phyloP scores from a whole-genome alignment of 92 coral and sea anemone genomes.

The Nematostella vectensis region DNA sequence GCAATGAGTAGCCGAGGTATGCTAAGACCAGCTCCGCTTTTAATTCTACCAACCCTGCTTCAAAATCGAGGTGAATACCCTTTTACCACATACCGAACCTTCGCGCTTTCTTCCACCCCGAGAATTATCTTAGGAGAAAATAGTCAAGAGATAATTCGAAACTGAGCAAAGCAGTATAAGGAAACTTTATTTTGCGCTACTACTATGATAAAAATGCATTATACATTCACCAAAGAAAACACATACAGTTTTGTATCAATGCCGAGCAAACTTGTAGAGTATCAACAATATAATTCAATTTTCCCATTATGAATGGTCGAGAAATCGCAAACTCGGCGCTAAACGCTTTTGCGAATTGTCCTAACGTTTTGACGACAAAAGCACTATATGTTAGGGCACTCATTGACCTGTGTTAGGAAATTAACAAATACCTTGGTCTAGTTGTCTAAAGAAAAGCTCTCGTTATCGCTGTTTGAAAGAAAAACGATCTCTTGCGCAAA shows the following conservation, averaged over 20 bases:
- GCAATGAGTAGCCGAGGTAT: too few species aligned
- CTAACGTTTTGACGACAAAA: too few species aligned
- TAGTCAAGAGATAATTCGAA: too few species aligned
- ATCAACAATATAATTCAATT: conserved; percentile 17
- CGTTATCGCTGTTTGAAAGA: neutral
- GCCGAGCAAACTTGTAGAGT: neutral
- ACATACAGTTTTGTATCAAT: conserved; percentile 7
- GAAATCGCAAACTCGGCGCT: neutral
- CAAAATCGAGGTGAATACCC: conserved; percentile 4
- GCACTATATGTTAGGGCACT: too few species aligned
- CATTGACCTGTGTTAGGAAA: too few species aligned
- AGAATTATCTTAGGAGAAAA: too few species aligned
- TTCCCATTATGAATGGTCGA: conserved; percentile 11
- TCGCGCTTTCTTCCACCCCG: too few species aligned
- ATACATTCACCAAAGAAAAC: neutral
- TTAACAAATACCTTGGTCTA: neutral
- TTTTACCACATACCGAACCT: too few species aligned
- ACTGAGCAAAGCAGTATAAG: too few species aligned
- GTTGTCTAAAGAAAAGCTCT: neutral
- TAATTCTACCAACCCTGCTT: neutral
- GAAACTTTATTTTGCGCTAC: too few species aligned
- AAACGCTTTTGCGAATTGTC: too few species aligned
- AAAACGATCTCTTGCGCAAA: too few species aligned
- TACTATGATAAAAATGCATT: neutral
- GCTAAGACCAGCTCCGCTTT: neutral